A percentile compares a stretch with the other conserved stretches of the same genome.
Evolutionary conservation across 2,888 invertebrate genomes (phyloP).

Genomic region (Acleris cristana): DNA sequence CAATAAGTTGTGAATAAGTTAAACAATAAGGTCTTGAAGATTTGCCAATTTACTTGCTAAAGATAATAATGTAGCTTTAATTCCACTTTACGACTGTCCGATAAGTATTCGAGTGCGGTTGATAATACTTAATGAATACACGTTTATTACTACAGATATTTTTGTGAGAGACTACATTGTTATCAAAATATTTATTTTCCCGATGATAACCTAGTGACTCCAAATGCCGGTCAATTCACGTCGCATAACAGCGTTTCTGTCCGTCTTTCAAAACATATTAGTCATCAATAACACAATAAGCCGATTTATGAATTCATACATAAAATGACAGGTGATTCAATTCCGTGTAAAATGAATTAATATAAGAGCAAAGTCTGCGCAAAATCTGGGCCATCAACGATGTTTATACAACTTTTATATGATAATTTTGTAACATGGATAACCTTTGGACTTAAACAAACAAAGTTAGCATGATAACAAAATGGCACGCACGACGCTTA

Average conservation of each 20-base stretch:
- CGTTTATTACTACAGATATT: slow-evolving; percentile 20
- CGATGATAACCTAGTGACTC: slow-evolving; percentile 27
- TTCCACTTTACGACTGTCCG: slow-evolving; percentile 20
- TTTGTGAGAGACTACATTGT: slow-evolving; percentile 20
- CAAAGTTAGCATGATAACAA: slow-evolving; percentile 12
- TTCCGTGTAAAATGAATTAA: too few species aligned
- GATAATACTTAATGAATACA: slow-evolving; percentile 26
- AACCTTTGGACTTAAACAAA: slow-evolving; percentile 17
- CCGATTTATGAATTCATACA: slow-evolving; percentile 8
- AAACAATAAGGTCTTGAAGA: background rate
- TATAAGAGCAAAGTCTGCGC: background rate
- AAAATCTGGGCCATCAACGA: background rate
- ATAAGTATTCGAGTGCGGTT: slow-evolving; percentile 11
- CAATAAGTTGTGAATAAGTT: background rate
- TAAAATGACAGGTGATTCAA: too few species aligned
- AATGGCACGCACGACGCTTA: slow-evolving; percentile 4
- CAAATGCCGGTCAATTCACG: slow-evolving; percentile 18
- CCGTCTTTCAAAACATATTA: slow-evolving; percentile 25
- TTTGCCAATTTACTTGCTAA: slow-evolving; percentile 16
- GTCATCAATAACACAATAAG: slow-evolving; percentile 25
- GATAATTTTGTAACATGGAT: slow-evolving; percentile 3
- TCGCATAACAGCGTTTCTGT: slow-evolving; percentile 13
- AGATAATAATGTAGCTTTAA: slow-evolving; percentile 14
- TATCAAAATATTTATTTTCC: slow-evolving; percentile 25
- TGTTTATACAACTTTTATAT: background rate